Evolutionary conservation across 2,888 invertebrate species (phyloP), one percentile per base, ranked within the genome.

Genomic region (Argyra leucocephala): DNA sequence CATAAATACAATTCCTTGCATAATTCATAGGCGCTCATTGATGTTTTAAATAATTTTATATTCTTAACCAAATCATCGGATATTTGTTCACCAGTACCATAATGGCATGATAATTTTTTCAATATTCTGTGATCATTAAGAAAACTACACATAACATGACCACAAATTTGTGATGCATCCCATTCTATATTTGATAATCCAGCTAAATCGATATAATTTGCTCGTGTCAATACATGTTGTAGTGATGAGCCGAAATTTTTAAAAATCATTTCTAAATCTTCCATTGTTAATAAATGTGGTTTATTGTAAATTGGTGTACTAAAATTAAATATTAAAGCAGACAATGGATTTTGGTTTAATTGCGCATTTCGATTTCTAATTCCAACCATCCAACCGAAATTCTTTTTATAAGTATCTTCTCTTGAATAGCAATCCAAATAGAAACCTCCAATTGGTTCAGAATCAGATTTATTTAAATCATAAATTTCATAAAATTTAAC

Each of bases 181-280:
- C 94, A 95, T 81, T 97, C 97, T 0, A 96, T 85, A 76, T 91
- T 92, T 0, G 88, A 88, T 23, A 90, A 80, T 0, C 96, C 96
- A 3, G 93, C 86, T 0, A 94, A 85, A 76, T 95, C 93, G 1
- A 89, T 85, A 77, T 91, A 93, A 21, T 88, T 88, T 0, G 89
- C 87, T 73, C 85, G 87, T 0, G 93, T 91, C 37, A 97, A 81
- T 69, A 96, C 79, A 79, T 94, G 90, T 71, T 96, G 93, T 61
- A 98, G 81, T 0, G 89, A 85, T 70, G 90, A 88, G 0, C 97
- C 98, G 76, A 97, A 93, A 83, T 90, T 88, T 73, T 86, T 84
- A 77, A 96, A 95, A 10, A 96, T 77, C 58, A 83, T 81, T 60
- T 85, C 81, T 0, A 96, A 86, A 75, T 95, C 92, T 64, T 84